These are phyloP conservation scores for Coenonympha arcania DNA, from an alignment of 2,888 invertebrate genomes.

Conservation along the genomic window DNA sequence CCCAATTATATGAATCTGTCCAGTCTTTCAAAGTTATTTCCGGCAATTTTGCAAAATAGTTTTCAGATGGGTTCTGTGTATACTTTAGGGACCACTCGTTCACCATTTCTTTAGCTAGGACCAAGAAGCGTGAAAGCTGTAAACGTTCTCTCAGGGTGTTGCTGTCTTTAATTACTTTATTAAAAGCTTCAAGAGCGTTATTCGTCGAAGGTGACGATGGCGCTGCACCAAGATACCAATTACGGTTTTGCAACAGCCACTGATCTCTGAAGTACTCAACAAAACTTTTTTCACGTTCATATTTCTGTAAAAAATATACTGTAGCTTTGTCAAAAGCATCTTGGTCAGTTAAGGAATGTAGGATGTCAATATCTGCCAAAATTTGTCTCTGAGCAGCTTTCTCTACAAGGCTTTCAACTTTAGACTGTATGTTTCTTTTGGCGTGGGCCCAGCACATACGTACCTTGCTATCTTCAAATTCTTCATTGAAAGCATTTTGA, in stretches of 20 bases:
- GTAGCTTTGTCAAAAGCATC: slow-evolving; percentile 13
- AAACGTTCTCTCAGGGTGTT: slow-evolving; percentile 22
- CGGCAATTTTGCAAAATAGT: no score
- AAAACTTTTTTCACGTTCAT: neutral
- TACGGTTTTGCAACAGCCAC: slow-evolving; percentile 6
- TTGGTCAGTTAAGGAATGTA: slow-evolving; percentile 6
- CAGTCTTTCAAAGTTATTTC: slow-evolving; percentile 16
- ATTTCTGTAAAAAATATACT: slow-evolving; percentile 4
- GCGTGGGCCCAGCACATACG: neutral
- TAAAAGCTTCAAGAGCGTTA: no score
- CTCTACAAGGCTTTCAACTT: neutral
- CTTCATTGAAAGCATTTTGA: slow-evolving; percentile 23
- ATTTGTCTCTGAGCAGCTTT: neutral
- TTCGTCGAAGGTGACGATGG: slow-evolving; percentile 21
- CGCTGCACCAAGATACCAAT: slow-evolving; percentile 25
- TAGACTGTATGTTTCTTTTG: neutral
- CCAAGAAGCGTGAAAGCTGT: slow-evolving; percentile 20
- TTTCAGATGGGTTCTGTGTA: slow-evolving; percentile 6
- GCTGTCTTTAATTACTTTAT: no score
- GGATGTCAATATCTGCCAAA: neutral
- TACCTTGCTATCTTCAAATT: no score
- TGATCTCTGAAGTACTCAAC: neutral
- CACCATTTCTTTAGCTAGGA: slow-evolving; percentile 25
- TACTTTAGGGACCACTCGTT: slow-evolving; percentile 2
- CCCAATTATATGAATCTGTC: slow-evolving; percentile 22